Percentiles rank a stretch among this genome's conserved stretches.
Evolutionary conservation across 1,140 invertebrate species (phyloP).

Genomic region (Drosophila sturtevanti): DNA sequence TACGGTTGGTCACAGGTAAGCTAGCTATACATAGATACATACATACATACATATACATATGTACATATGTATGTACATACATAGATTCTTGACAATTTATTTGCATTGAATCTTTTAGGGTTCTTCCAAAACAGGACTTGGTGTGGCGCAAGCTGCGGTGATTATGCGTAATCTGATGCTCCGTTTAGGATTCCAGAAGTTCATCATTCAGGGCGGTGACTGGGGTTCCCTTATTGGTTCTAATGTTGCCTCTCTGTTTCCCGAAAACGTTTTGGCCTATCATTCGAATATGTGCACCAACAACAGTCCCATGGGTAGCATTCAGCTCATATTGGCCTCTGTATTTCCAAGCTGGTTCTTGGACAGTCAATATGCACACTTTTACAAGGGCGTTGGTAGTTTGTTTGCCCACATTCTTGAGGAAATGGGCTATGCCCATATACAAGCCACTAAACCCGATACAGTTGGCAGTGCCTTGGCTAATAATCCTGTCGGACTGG

Average conservation of each 20-base stretch:
- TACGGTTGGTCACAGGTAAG: slow-evolving; percentile 91
- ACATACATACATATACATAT: too few relatives aligned
- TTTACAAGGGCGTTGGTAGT: slow-evolving; percentile 86
- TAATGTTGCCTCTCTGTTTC: slow-evolving; percentile 87
- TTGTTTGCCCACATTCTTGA: slow-evolving; percentile 84
- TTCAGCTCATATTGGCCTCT: slow-evolving; percentile 52
- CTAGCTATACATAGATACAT: too few relatives aligned
- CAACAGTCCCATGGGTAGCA: slow-evolving; percentile 35
- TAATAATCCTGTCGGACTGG: slow-evolving; percentile 89
- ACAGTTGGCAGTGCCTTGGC: slow-evolving; percentile 88
- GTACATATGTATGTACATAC: too few relatives aligned
- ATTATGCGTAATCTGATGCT: slow-evolving; percentile 93
- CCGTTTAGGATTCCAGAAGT: slow-evolving; percentile 89
- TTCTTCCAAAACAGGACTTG: slow-evolving; percentile 86
- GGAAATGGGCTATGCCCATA: slow-evolving; percentile 91
- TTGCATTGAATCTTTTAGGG: slow-evolving; percentile 70
- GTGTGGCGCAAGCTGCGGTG: slow-evolving; percentile 86
- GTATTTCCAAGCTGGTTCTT: slow-evolving; percentile 85
- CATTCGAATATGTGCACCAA: slow-evolving; percentile 87
- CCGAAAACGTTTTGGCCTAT: slow-evolving; percentile 85
- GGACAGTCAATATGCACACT: slow-evolving; percentile 84
- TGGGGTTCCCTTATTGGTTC: slow-evolving; percentile 88
- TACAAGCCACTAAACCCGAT: slow-evolving; percentile 95
- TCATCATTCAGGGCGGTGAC: slow-evolving; percentile 92
- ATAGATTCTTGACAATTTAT: background rate